These are phyloP conservation scores for Mesodorylaimus sp. DNA, from an alignment of 2,888 invertebrate genomes.

Conservation along the genomic window DNA sequence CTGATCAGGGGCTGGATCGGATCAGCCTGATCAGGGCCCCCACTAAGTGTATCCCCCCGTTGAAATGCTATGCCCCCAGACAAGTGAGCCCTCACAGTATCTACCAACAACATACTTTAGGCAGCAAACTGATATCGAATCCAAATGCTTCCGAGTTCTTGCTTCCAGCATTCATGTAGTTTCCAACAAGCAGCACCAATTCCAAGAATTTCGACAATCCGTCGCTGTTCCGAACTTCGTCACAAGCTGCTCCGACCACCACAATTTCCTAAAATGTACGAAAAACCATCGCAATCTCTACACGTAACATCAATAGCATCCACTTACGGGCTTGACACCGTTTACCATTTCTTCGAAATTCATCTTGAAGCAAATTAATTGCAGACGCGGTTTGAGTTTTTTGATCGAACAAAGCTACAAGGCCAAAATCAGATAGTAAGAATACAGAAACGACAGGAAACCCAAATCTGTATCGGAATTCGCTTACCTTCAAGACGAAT, in stretches of 20 bases:
- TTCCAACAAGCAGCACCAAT: conserved; percentile 69
- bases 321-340: conserved; percentile 63
- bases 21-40: too few species aligned
- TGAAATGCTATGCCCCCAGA: too few species aligned
- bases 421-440: conserved; percentile 12
- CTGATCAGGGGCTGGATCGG: too few species aligned
- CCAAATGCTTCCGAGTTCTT: conserved; percentile 72
- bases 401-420: conserved; percentile 63
- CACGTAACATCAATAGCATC: too few species aligned
- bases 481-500: conserved; percentile 59
- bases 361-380: conserved; percentile 72
- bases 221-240: conserved; percentile 40
- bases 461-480: conserved; percentile 15
- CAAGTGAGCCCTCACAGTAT: too few species aligned
- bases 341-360: conserved; percentile 65
- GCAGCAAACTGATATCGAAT: conserved; percentile 84
- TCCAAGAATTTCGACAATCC: conserved; percentile 78
- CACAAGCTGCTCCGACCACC: conserved; percentile 75
- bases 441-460: conserved; percentile 2
- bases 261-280: conserved; percentile 55
- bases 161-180: conserved; percentile 89
- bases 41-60: too few species aligned
- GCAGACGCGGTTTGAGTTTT: conserved; percentile 59
- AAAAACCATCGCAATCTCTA: conserved; percentile 13
- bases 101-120: conserved; percentile 71